Base-by-base conservation (phyloP, 2,888 invertebrate species). In the Shargacucullia verbasci region DNA sequence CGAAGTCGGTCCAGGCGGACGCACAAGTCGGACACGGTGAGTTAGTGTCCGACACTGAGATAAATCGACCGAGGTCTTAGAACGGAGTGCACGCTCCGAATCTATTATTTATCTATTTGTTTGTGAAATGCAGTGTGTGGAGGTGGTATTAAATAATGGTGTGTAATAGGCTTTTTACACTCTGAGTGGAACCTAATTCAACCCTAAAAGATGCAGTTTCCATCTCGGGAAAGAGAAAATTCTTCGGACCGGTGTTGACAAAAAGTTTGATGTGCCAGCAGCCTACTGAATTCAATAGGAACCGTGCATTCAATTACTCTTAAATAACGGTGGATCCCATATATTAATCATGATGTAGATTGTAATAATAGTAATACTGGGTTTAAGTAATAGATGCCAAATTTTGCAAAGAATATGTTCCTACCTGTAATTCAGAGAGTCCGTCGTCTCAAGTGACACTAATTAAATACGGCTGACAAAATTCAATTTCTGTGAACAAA, bases 41-140 rank as follows among this genome's bases (percentile, higher is more conserved):
- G 68, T 74, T 73, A 76, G 60, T 71, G 69, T 59, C 65, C 45
- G 58, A 58, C 68, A 38, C 49, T 45, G 64, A 75, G 60, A 75
- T 75, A 71, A 77, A 75, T 73, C 44, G 75, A 71, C 62, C 65
- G 50, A 41, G 59, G 62, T 70, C 74, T 75, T 65, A 71, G 67
- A 58, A 58, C 27, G 35, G 74, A 65, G 58, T 64, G 49, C 60
- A 70, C 49, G 62, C 47, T 61, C 49, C 45, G 40, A 59, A 68
- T 68, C 64, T 62, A 70, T 73, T 70, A 73, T 70, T 70, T 64
- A 73, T 64, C 49, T 56, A 74, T 74, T 67, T 73, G 54, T 53
- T 45, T 58, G 14, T 46, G 44, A 63, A 63, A 63, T 67, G 56
- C 66, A 66, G 35, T 66, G 47, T 46, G 40, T 54, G 37, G 50